Percentiles rank a stretch among this genome's conserved stretches.
These are phyloP conservation scores for Brachyhypopomus occidentalis DNA, from an alignment of 2,113 vertebrate genomes.

Conservation along the genomic window DNA sequence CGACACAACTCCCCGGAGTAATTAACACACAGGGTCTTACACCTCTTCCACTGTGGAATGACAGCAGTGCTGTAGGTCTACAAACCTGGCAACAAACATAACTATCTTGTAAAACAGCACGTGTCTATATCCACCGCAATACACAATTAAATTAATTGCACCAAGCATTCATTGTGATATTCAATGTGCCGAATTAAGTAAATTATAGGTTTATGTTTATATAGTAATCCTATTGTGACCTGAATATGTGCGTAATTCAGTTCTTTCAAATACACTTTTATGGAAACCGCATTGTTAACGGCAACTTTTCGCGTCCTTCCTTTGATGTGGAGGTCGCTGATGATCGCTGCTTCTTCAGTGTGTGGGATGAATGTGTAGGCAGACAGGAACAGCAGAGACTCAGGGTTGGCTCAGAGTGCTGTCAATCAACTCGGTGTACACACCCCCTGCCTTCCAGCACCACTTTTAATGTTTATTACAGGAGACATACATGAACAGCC, in stretches of 20 bases:
- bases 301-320: too few relatives aligned
- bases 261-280: too few relatives aligned
- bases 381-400: slow-evolving; percentile 14
- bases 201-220: too few relatives aligned
- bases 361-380: neutral
- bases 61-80: neutral
- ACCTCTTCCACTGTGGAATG: neutral
- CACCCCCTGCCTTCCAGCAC: slow-evolving; percentile 60
- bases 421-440: slow-evolving; percentile 53
- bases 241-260: too few relatives aligned
- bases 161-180: too few relatives aligned
- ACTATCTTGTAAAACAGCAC: too few relatives aligned
- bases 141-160: too few relatives aligned
- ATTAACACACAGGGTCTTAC: slow-evolving; percentile 64
- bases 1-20: slow-evolving; percentile 30
- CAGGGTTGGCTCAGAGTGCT: slow-evolving; percentile 59
- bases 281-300: too few relatives aligned
- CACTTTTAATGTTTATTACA: slow-evolving; percentile 73
- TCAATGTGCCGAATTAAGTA: too few relatives aligned
- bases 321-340: neutral
- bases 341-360: neutral
- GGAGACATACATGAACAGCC: slow-evolving; percentile 59
- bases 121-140: too few relatives aligned
- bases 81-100: neutral
- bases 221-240: too few relatives aligned